Conservation (phyloP, 1,140 invertebrate genomes). For the Drosophila ficusphila region DNA sequence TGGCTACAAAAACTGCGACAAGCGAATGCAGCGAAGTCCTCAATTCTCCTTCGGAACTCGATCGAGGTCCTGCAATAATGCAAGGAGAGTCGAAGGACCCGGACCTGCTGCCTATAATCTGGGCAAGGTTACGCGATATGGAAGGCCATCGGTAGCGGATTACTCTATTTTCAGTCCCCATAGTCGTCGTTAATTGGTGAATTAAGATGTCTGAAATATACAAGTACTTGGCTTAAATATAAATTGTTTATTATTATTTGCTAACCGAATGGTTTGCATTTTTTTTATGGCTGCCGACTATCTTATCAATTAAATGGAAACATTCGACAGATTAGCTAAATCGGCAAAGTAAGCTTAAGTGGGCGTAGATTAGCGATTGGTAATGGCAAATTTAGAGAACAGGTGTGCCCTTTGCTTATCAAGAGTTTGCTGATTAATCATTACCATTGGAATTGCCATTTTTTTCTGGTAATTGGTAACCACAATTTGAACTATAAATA, state of each 20-base stretch:
- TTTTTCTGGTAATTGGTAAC: neutral
- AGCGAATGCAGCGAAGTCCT: slow-evolving; percentile 13
- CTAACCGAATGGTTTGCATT: neutral
- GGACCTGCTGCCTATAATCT: slow-evolving; percentile 34
- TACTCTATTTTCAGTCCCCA: neutral
- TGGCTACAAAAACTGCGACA: neutral
- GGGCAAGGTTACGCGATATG: slow-evolving; percentile 14
- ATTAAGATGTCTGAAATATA: neutral
- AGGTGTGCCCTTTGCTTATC: slow-evolving; percentile 20
- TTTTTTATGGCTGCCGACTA: neutral
- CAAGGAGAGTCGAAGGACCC: neutral
- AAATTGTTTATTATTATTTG: neutral
- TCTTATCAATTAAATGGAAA: slow-evolving; percentile 13
- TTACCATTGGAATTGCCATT: neutral
- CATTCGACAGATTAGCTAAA: slow-evolving; percentile 27
- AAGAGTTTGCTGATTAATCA: neutral
- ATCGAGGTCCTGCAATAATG: slow-evolving; percentile 1
- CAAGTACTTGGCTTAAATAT: neutral
- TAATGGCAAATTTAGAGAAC: neutral
- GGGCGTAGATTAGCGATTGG: slow-evolving; percentile 3
- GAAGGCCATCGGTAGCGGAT: neutral
- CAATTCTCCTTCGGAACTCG: slow-evolving; percentile 20
- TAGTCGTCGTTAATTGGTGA: slow-evolving; percentile 1
- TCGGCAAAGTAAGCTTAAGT: neutral
- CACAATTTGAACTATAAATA: slow-evolving; percentile 2